phyloP scores from a whole-genome alignment of 2,888 invertebrate species.

The Heliconius ethilla region DNA sequence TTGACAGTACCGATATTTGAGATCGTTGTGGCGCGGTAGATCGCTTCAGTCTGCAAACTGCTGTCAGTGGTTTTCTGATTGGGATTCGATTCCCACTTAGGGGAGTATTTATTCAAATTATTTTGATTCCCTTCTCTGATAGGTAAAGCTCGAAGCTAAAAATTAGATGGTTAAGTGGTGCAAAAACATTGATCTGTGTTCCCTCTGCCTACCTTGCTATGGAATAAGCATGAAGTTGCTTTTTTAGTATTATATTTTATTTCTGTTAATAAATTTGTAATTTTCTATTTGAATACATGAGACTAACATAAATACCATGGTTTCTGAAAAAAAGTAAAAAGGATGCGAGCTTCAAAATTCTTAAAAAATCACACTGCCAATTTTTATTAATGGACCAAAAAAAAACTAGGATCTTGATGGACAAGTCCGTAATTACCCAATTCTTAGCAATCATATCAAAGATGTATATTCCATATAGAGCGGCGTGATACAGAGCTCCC shows the following conservation, averaged over 20 bases:
- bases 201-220: too few species aligned
- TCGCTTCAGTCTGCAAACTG: neutral
- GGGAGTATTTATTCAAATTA: too few species aligned
- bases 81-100: neutral
- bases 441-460: neutral
- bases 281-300: neutral
- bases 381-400: neutral
- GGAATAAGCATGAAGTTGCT: neutral
- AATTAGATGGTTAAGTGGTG: too few species aligned
- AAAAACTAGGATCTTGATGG: neutral
- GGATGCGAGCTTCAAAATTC: neutral
- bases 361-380: neutral
- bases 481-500: neutral
- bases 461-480: neutral
- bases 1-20: slow-evolving; percentile 20
- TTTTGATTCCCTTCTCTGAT: too few species aligned
- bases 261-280: neutral
- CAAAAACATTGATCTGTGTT: too few species aligned
- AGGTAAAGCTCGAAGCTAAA: too few species aligned
- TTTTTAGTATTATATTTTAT: neutral
- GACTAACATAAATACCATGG: neutral
- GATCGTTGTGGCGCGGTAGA: neutral
- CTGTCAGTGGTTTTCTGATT: neutral
- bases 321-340: neutral
- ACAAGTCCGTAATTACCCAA: neutral